Percentiles rank a stretch among this genome's conserved stretches.
These are phyloP conservation scores for Clarias batrachus DNA, from an alignment of 2,113 vertebrate genomes.

Conservation along the genomic window DNA sequence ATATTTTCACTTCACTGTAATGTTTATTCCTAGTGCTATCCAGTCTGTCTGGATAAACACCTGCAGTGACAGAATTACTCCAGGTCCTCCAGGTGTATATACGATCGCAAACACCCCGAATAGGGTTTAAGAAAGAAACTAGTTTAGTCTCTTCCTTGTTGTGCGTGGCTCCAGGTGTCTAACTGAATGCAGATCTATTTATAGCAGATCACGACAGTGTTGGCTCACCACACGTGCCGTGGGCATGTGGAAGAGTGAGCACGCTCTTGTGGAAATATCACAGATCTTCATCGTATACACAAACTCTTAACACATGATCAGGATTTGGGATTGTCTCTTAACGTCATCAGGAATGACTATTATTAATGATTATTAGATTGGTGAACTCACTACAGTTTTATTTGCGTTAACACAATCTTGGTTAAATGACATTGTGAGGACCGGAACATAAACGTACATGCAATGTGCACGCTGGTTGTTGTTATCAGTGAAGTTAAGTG, in stretches of 20 bases:
- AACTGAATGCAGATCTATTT: slow-evolving; percentile 34
- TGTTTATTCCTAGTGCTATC: not conserved
- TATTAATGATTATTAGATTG: not conserved
- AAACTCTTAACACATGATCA: not conserved
- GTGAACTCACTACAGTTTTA: no score
- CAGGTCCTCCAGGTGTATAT: not conserved
- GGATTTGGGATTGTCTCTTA: not conserved
- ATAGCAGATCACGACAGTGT: not conserved
- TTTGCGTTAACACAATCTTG: no score
- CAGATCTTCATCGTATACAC: not conserved
- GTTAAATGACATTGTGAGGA: not conserved
- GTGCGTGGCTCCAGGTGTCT: slow-evolving; percentile 29
- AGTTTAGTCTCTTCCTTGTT: slow-evolving; percentile 15
- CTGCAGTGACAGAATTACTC: not conserved
- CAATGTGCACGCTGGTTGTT: not conserved
- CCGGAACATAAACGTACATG: slow-evolving; percentile 30
- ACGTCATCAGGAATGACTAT: not conserved
- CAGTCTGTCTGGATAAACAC: not conserved
- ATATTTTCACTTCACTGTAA: not conserved
- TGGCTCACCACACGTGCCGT: slow-evolving; percentile 2
- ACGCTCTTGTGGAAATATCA: slow-evolving; percentile 6
- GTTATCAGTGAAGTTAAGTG: not conserved
- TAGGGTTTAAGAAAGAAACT: not conserved
- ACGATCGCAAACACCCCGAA: not conserved
- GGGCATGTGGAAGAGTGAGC: slow-evolving; percentile 15